These are phyloP conservation scores for Thalpophila matura DNA, from an alignment of 2,888 invertebrate species.

Conservation along the genomic window DNA sequence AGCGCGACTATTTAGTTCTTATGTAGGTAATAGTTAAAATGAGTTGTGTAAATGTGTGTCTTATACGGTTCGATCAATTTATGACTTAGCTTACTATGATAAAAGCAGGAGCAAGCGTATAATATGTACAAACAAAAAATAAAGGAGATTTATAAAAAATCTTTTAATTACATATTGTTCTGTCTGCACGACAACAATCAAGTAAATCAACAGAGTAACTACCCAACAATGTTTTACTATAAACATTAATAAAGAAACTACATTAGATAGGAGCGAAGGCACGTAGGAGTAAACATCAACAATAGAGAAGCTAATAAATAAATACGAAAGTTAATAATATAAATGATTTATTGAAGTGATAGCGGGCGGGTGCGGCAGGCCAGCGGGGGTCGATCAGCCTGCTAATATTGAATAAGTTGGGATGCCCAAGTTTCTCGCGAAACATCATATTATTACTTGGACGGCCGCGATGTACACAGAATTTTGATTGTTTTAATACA, in stretches of 20 bases:
- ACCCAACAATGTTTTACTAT: slow-evolving; percentile 27
- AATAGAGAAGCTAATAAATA: slow-evolving; percentile 58
- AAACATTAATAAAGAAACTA: slow-evolving; percentile 47
- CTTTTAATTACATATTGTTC: not conserved
- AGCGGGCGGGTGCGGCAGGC: slow-evolving; percentile 65
- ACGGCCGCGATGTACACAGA: slow-evolving; percentile 76
- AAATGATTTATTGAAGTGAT: slow-evolving; percentile 74
- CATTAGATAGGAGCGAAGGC: slow-evolving; percentile 42
- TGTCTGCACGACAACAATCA: not conserved
- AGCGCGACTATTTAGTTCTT: slow-evolving; percentile 6
- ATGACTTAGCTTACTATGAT: too few relatives aligned
- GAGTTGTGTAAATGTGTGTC: not conserved
- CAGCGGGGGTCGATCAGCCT: slow-evolving; percentile 65
- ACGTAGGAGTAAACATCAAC: slow-evolving; percentile 49
- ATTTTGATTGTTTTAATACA: slow-evolving; percentile 85
- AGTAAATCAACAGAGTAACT: slow-evolving; percentile 26
- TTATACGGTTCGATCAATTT: not conserved
- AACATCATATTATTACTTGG: slow-evolving; percentile 89
- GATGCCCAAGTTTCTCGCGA: slow-evolving; percentile 83
- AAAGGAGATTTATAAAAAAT: not conserved
- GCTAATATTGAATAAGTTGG: slow-evolving; percentile 89
- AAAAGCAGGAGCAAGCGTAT: not conserved
- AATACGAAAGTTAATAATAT: slow-evolving; percentile 62
- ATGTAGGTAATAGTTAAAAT: not conserved
- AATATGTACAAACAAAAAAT: not conserved